These are phyloP conservation scores for Okapia johnstoni DNA, from an alignment of 2,113 vertebrate genomes.

Conservation along the genomic window DNA sequence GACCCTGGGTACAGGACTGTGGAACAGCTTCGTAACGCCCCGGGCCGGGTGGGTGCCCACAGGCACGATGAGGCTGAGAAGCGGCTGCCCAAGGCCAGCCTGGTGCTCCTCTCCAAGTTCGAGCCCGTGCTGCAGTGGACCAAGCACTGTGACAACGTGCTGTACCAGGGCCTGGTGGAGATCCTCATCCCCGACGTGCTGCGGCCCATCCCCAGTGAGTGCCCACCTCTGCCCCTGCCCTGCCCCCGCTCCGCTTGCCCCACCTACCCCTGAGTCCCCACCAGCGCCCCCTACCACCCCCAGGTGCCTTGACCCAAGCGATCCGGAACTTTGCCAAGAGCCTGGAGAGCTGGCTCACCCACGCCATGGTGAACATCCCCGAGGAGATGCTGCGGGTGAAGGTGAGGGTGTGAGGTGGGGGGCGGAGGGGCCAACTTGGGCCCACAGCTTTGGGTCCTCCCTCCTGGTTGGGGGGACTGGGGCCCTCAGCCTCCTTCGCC, in stretches of 20 bases:
- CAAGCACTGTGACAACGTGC: slow-evolving; percentile 89
- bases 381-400: slow-evolving; percentile 95
- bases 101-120: slow-evolving; percentile 92
- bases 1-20: background rate
- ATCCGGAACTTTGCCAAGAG: slow-evolving; percentile 96
- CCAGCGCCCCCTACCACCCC: background rate
- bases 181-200: slow-evolving; percentile 92
- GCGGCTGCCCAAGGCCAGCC: slow-evolving; percentile 87
- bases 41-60: background rate
- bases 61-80: slow-evolving; percentile 93
- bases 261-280: rapidly evolving
- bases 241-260: rapidly evolving
- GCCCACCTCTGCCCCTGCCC: rapidly evolving
- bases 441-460: background rate
- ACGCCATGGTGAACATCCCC: slow-evolving; percentile 94
- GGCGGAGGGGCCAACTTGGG: background rate
- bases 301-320: slow-evolving; percentile 97
- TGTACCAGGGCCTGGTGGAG: slow-evolving; percentile 94
- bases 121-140: slow-evolving; percentile 91
- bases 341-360: slow-evolving; percentile 92
- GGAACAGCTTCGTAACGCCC: background rate
- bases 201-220: slow-evolving; percentile 94
- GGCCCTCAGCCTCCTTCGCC: background rate
- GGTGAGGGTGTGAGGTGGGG: slow-evolving; percentile 74
- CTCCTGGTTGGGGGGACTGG: background rate